Conservation (phyloP, 2,888 invertebrate genomes). For the Zygothrica quintamaculata region DNA sequence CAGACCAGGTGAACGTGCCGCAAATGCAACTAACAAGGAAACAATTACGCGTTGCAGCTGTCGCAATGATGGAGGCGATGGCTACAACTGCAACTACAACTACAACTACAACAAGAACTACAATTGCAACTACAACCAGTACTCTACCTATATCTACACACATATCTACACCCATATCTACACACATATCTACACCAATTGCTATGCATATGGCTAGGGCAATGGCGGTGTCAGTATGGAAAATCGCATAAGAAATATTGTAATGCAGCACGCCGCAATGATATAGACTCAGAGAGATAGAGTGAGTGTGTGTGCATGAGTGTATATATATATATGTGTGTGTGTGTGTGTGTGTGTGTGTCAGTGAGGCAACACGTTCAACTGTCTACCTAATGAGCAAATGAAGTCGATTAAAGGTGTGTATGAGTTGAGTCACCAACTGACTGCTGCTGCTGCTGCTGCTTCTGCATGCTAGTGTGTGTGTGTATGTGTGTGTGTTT, state of each 20-base stretch:
- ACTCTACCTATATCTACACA: too few relatives aligned
- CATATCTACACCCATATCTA: too few relatives aligned
- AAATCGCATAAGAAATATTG: slow-evolving; percentile 73
- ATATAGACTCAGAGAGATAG: slow-evolving; percentile 1
- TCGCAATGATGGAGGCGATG: slow-evolving; percentile 33
- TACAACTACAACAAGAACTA: too few relatives aligned
- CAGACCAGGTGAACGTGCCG: slow-evolving; percentile 68
- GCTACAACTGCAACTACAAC: too few relatives aligned
- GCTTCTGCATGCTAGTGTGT: background rate
- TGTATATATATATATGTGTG: too few relatives aligned
- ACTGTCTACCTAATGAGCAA: slow-evolving; percentile 77
- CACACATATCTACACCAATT: too few relatives aligned
- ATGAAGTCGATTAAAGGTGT: slow-evolving; percentile 80
- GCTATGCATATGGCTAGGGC: slow-evolving; percentile 22
- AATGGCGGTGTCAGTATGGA: slow-evolving; percentile 37
- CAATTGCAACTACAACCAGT: too few relatives aligned
- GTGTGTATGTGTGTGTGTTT: slow-evolving; percentile 10
- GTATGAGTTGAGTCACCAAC: slow-evolving; percentile 29
- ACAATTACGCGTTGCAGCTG: slow-evolving; percentile 77
- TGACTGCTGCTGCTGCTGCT: slow-evolving; percentile 5
- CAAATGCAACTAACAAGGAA: slow-evolving; percentile 78
- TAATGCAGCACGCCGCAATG: slow-evolving; percentile 49
- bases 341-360: background rate
- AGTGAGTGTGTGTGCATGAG: background rate
- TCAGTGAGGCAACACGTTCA: slow-evolving; percentile 55